Evolutionary conservation across 2,888 invertebrate genomes (phyloP).

Genomic region (Tenthredo amoena): DNA sequence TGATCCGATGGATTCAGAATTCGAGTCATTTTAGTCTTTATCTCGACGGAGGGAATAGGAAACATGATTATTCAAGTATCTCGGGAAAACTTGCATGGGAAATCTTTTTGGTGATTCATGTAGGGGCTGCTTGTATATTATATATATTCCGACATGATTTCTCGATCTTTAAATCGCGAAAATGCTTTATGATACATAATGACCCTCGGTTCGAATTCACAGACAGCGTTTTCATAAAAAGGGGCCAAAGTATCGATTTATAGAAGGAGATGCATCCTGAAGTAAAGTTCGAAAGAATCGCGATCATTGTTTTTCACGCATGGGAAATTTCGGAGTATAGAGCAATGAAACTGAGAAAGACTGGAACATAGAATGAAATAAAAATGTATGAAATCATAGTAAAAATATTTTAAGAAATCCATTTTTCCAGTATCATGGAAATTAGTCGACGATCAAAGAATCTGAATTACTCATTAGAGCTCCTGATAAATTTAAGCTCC

Average conservation of each 20-base stretch:
- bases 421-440: neutral
- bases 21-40: neutral
- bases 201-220: neutral
- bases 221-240: neutral
- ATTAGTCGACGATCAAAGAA: neutral
- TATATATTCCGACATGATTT: neutral
- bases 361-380: neutral
- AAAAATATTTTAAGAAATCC: no score
- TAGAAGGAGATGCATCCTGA: no score
- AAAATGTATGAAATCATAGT: neutral
- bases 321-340: no score
- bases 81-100: neutral
- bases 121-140: neutral
- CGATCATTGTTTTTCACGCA: no score
- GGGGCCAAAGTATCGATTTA: neutral
- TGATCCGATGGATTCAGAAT: neutral
- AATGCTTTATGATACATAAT: neutral
- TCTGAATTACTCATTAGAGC: neutral
- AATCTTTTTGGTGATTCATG: neutral
- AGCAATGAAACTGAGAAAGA: no score
- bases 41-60: neutral
- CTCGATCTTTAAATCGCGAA: neutral
- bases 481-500: neutral
- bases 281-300: no score
- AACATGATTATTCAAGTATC: neutral